phyloP scores from a whole-genome alignment of 1,140 invertebrate genomes.

The Drosophila gunungcola region DNA sequence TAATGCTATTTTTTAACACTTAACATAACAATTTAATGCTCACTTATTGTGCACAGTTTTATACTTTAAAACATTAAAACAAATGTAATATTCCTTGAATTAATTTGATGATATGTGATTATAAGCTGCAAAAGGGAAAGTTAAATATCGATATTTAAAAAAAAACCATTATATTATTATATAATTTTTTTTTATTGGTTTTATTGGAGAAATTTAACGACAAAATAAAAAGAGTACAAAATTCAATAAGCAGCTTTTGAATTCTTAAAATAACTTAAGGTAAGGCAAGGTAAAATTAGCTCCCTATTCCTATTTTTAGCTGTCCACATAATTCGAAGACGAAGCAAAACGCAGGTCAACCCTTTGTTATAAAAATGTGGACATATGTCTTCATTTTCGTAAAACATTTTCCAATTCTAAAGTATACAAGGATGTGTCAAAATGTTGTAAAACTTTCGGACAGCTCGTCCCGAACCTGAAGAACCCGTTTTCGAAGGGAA shows the following conservation, averaged over 20 bases:
- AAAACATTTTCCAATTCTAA: slow-evolving; percentile 41
- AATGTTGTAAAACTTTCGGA: slow-evolving; percentile 55
- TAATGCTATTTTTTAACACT: no score
- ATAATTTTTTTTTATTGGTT: no score
- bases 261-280: no score
- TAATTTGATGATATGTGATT: no score
- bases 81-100: no score
- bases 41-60: no score
- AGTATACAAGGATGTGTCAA: slow-evolving; percentile 47
- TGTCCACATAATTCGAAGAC: background rate
- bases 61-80: no score
- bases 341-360: slow-evolving; percentile 12
- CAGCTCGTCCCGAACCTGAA: slow-evolving; percentile 19
- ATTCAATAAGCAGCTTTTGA: background rate
- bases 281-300: background rate
- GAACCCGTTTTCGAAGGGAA: slow-evolving; percentile 39
- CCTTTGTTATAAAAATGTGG: slow-evolving; percentile 30
- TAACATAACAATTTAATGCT: no score
- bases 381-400: slow-evolving; percentile 68
- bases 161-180: no score
- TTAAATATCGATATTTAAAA: no score
- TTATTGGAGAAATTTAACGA: no score
- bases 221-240: background rate
- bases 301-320: background rate
- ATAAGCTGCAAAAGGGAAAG: no score